Base-by-base conservation (phyloP, 2,113 vertebrate genomes). In the Tragelaphus scriptus region DNA sequence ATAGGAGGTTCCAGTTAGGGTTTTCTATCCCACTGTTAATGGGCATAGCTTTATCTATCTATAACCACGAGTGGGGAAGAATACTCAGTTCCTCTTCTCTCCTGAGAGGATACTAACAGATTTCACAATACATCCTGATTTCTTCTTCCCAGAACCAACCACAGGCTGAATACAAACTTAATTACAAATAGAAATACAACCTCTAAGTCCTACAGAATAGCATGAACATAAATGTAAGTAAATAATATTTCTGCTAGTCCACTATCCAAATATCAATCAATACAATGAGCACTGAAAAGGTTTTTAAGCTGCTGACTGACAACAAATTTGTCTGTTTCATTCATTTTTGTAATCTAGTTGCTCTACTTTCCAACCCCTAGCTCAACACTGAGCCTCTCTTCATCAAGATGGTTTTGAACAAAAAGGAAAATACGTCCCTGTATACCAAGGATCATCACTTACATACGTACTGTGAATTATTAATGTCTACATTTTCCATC, bases 401-500 rank as follows among this genome's bases (percentile, higher is more conserved):
- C n/a, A 89, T 30, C 49, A 71, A 79, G 44, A 53, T 56, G 63
- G 32, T 82, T 97, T 85, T 88, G n/a, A 95, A 96, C 79, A 94
- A 89, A 87, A 92, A 92, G 44, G 14, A 16, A 93, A 90, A 10
- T 49, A 53, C 9, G 2, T 51, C 47, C 80, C 40, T 47, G 13
- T 40, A 36, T 44, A 92, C 75, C 51, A 89, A 92, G 63, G 53
- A 84, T 94, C 65, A 84, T 11, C 40, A 90, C n/a, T 90, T 89
- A 25, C 13, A 88, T 30, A 77, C 36, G 8, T 49, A 82, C 9
- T 65, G 10, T 97, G 82, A 94, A 97, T 97, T 97, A 98, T 92
- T 98, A 58, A 98, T 97, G 80, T 95, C 88, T 82, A 25, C 47
- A 56, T 88, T 92, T 77, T 86, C 96, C 94, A 91, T 91, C 77